Base-by-base conservation (phyloP, 2,113 vertebrate genomes). In the Monopterus albus region DNA sequence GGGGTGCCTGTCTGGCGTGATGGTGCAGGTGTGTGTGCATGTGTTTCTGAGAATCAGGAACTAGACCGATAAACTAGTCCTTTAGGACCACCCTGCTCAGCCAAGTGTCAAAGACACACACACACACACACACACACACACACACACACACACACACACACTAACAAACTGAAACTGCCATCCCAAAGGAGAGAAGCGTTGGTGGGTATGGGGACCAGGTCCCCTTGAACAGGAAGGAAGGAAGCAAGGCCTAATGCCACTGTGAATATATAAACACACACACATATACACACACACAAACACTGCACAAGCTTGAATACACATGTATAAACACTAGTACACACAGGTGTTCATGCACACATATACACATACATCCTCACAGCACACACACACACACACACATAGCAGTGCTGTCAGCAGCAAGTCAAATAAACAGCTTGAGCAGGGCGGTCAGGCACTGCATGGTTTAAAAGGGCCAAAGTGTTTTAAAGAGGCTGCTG, bases 11-110 rank as follows among this genome's bases (percentile, higher is more conserved):
- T 40, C 50, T 42, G 52, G 28, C 17, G 39, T 58, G 49, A 23
- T 55, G 57, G 53, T 81, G 82, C 87, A 90, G 83, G 88, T 90
- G 91, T n/a, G n/a, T 70, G 82, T 72, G 52, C 63, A 40, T 79
- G 67, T 83, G 43, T 86, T 77, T 88, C 83, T 79, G 75, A 90
- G 82, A 91, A 92, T 90, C 79, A 88, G 88, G 87, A 93, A 92
- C 84, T 88, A 83, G 83, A 88, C 45, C 71, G 20, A 75, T 75
- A 82, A 64, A 87, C 21, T 59, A 61, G 69, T 87, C 85, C 85
- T 85, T 56, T 35, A 71, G 82, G 86, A 91, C 89, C 88, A 78
- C 75, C 58, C 43, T 89, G 88, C 76, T 91, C 84, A 91, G 82
- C 72, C 84, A 88, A 89, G 89, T 91, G 89, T 83, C 75, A 81